Conservation (phyloP, 1,140 invertebrate genomes). For the Trichonephila clavata region DNA sequence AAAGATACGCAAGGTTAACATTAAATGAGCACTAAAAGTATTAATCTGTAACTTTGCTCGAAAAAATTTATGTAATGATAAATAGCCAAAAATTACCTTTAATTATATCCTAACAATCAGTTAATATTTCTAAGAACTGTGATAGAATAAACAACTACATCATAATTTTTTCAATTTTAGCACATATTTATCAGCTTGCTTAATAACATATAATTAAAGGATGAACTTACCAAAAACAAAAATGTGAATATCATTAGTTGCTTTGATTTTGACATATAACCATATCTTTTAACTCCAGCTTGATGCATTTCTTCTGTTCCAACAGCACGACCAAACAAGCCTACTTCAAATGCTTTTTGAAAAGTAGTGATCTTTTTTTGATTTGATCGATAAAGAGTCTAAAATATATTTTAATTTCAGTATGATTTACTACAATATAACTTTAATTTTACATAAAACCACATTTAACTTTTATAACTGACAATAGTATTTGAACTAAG, state of each 20-base stretch:
- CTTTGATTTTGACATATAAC: neutral
- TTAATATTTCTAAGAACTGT: no score
- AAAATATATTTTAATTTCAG: neutral
- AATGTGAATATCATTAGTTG: neutral
- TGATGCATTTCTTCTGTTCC: slow-evolving; percentile 53
- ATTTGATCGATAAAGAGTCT: slow-evolving; percentile 42
- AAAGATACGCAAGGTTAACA: no score
- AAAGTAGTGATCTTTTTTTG: slow-evolving; percentile 29
- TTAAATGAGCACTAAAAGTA: no score
- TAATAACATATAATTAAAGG: neutral
- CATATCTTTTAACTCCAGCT: slow-evolving; percentile 60
- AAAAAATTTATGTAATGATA: no score
- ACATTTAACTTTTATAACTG: neutral
- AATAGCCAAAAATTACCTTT: no score
- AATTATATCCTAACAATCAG: no score
- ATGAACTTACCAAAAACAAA: slow-evolving; percentile 20
- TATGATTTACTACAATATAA: neutral
- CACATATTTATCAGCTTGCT: no score
- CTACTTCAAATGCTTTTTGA: slow-evolving; percentile 67
- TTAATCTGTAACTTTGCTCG: no score
- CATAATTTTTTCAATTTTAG: no score
- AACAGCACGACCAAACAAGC: slow-evolving; percentile 45
- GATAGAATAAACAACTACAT: no score
- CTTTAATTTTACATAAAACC: neutral
- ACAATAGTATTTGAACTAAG: no score